Base-by-base conservation (phyloP, 2,888 invertebrate genomes). In the Scrobipalpa atriplicella region DNA sequence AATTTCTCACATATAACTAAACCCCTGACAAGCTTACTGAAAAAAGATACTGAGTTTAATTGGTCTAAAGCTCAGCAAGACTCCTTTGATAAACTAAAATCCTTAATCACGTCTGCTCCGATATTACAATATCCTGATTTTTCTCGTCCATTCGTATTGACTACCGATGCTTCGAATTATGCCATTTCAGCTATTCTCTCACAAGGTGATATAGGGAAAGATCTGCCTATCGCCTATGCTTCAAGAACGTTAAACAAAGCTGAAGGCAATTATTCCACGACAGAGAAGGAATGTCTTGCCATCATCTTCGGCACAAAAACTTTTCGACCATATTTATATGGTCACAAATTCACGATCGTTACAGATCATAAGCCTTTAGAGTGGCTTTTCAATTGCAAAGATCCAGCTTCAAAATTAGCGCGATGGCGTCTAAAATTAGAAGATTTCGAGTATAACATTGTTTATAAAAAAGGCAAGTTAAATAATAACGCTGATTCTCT, bases 11-110 rank as follows among this genome's bases (percentile, higher is more conserved):
- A 72, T 69, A 68, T 79, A 1, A 74, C 78, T 2, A 80, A 81
- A 73, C 80, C 80, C 41, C 47, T 78, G 11, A 79, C 75, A 13
- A 64, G 65, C 9, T 69, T 76, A 21, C 56, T 76, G 7, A 78
- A 77, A 67, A 78, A 77, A 36, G 72, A 78, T 21, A 67, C 70
- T 6, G 69, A 71, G 21, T 75, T 74, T 38, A 62, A 56, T 1
- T 74, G 72, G 68, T 54, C 67, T 13, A 60, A 70, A 52, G 66
- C 58, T 21, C 77, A 78, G 71, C 72, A 77, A 68, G 3, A 9
- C 18, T 65, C 73, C 11, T 75, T 75, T 19, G 70, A 78, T 6
- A 62, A 47, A 0, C 73, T 73, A 38, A 78, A 78, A 71, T 29
- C 75, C 69, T 8, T 71, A 65, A 41, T 36, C 69, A 10, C 77